Evolutionary conservation across 2,797 vertebrate genomes (phyloP).

Genomic region (Borostomias antarcticus): DNA sequence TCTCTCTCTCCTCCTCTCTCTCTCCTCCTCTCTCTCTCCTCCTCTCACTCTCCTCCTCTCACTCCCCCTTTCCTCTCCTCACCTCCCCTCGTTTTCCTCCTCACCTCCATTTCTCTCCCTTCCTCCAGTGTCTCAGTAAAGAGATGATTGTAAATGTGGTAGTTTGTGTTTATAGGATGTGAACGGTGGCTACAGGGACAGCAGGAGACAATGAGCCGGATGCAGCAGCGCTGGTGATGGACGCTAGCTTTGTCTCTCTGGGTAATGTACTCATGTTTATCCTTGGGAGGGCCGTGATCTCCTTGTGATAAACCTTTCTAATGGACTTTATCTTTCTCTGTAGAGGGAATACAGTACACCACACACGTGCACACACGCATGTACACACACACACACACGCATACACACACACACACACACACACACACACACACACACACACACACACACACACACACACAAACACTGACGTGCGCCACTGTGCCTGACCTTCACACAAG

Average conservation of each 20-base stretch:
- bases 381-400: constrained; percentile 22
- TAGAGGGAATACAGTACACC: constrained; percentile 31
- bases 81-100: no score
- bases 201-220: not conserved
- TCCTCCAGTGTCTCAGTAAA: constrained; percentile 20
- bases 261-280: constrained; percentile 38
- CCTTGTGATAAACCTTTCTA: constrained; percentile 35
- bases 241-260: constrained; percentile 21
- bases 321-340: constrained; percentile 17
- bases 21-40: not conserved
- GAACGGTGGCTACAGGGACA: no score
- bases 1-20: not conserved
- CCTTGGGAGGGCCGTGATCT: constrained; percentile 31
- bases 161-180: no score
- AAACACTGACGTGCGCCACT: no score
- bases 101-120: no score
- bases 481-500: no score
- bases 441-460: constrained; percentile 24
- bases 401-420: constrained; percentile 24
- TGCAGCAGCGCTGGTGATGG: constrained; percentile 5
- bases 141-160: no score
- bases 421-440: constrained; percentile 2
- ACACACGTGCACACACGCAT: constrained; percentile 29
- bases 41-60: not conserved
- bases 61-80: no score